phyloP scores from a whole-genome alignment of 2,797 vertebrate genomes.

The Gambelia wislizenii region DNA sequence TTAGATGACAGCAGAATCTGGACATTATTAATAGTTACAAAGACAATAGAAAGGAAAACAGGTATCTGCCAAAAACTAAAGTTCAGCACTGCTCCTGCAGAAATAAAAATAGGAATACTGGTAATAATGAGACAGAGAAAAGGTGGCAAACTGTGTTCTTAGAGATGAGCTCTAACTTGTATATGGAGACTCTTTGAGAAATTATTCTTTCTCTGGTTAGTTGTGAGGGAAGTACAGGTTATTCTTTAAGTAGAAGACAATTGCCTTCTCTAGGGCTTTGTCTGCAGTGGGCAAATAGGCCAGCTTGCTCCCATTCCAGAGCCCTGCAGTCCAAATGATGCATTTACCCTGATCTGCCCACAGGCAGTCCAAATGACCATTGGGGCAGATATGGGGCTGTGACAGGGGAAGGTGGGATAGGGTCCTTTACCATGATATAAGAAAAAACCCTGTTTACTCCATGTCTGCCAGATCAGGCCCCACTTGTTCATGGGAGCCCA shows the following conservation, averaged over 20 bases:
- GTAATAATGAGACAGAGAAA: no score
- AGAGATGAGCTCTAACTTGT: background rate
- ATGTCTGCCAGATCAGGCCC: no score
- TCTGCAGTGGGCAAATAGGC: no score
- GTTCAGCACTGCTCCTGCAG: slow-evolving; percentile 8
- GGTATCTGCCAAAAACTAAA: background rate
- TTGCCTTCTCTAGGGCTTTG: background rate
- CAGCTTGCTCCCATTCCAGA: no score
- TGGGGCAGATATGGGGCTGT: no score
- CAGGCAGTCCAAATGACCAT: no score
- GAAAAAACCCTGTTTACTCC: no score
- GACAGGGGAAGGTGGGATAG: no score
- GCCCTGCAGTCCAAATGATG: no score
- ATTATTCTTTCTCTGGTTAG: background rate
- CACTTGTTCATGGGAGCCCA: no score
- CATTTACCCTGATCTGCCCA: no score
- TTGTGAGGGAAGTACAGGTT: background rate
- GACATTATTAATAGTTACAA: slow-evolving; percentile 1
- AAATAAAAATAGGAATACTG: background rate
- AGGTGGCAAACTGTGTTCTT: background rate
- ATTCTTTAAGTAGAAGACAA: background rate
- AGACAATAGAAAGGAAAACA: background rate
- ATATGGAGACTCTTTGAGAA: background rate
- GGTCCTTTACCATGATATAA: no score
- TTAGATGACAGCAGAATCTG: slow-evolving; percentile 51